A percentile compares a stretch with the other conserved stretches of the same genome.
phyloP scores from a whole-genome alignment of 1,140 invertebrate species.

The Drosophila tani region DNA sequence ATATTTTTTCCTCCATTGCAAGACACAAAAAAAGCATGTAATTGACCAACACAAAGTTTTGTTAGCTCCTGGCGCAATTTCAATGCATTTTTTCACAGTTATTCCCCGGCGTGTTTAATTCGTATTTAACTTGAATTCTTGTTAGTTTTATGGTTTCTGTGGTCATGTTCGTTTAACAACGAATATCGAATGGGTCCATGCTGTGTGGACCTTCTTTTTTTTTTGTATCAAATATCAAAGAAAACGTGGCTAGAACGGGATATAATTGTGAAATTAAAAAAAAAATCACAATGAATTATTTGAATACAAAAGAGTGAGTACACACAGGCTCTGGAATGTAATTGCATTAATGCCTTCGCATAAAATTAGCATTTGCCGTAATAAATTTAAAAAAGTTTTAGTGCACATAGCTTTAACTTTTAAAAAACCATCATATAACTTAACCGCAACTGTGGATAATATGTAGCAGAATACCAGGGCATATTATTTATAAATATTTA shows the following conservation, averaged over 20 bases:
- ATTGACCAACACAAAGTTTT: constrained; percentile 48
- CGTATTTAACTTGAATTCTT: constrained; percentile 62
- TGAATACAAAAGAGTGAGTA: not conserved
- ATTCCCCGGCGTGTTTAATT: constrained; percentile 22
- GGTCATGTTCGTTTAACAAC: constrained; percentile 38
- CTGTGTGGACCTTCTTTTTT: not conserved
- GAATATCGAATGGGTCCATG: constrained; percentile 5
- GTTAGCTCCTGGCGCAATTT: constrained; percentile 39
- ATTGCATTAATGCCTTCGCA: constrained; percentile 20
- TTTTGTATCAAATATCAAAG: not conserved
- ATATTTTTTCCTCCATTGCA: constrained; percentile 38
- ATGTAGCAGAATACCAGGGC: not conserved
- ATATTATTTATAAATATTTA: not conserved
- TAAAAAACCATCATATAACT: too few relatives aligned
- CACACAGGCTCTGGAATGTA: not conserved
- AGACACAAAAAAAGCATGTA: constrained; percentile 24
- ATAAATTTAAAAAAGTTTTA: not conserved
- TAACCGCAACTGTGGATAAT: too few relatives aligned
- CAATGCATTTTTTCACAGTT: constrained; percentile 9
- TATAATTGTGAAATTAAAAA: constrained; percentile 13
- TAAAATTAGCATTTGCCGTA: not conserved
- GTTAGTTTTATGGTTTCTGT: constrained; percentile 57
- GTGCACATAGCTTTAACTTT: not conserved
- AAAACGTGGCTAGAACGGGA: not conserved
- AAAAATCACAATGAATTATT: constrained; percentile 8